phyloP scores from a whole-genome alignment of 2,888 invertebrate genomes.

The Lithophane ornitopus region DNA sequence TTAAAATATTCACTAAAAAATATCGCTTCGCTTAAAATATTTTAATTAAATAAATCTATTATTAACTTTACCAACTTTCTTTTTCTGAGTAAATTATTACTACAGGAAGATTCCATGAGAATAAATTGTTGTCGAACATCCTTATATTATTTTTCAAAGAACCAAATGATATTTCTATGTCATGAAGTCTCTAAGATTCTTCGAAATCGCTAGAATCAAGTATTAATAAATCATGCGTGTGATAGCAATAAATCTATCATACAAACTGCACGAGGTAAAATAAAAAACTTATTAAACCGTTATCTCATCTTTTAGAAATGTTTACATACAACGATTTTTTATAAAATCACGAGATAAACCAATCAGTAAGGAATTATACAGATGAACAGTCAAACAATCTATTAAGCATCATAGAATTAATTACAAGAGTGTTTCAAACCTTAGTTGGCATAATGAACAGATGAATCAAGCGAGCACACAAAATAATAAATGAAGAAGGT shows the following conservation, averaged over 20 bases:
- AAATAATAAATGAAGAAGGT: constrained; percentile 20
- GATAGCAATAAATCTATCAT: constrained; percentile 53
- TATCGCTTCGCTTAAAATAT: neutral
- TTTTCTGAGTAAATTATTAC: constrained; percentile 10
- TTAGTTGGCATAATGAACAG: constrained; percentile 40
- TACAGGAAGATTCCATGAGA: constrained; percentile 30
- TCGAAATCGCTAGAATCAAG: constrained; percentile 33
- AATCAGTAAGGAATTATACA: constrained; percentile 35
- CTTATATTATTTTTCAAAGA: constrained; percentile 45
- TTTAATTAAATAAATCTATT: constrained; percentile 8
- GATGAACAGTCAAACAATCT: constrained; percentile 34
- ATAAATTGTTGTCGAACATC: constrained; percentile 25
- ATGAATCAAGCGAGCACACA: constrained; percentile 29
- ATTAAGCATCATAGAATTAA: constrained; percentile 42
- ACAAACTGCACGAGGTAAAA: constrained; percentile 34
- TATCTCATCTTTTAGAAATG: constrained; percentile 37
- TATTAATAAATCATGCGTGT: constrained; percentile 53
- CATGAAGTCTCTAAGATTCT: constrained; percentile 38
- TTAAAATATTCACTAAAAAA: no score
- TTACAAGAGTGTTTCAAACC: constrained; percentile 36
- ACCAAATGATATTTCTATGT: constrained; percentile 35
- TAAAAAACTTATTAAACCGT: constrained; percentile 51
- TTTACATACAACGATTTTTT: constrained; percentile 22
- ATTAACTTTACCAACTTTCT: constrained; percentile 32
- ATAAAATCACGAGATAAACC: constrained; percentile 4